These are phyloP conservation scores for Mythimna albipuncta DNA, from an alignment of 2,888 invertebrate species.

Conservation along the genomic window DNA sequence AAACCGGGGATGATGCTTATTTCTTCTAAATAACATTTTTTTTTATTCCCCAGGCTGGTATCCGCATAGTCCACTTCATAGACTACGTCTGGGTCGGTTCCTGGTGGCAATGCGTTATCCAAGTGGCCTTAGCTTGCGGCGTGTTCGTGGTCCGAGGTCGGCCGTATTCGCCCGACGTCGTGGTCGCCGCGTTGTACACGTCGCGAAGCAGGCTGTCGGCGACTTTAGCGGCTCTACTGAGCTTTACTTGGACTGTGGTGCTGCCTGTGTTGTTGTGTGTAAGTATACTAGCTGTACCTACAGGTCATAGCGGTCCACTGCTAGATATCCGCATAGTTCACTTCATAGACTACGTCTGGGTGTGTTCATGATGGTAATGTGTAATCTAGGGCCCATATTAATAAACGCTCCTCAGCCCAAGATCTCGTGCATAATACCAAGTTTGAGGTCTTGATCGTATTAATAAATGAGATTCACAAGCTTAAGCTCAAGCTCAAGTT, in stretches of 20 bases:
- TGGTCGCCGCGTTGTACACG: conserved; percentile 87
- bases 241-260: conserved; percentile 97
- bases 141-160: conserved; percentile 96
- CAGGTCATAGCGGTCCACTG: conserved; percentile 51
- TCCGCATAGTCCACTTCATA: conserved; percentile 95
- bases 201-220: conserved; percentile 77
- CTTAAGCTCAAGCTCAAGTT: too few relatives aligned
- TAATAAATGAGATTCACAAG: too few relatives aligned
- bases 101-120: conserved; percentile 96
- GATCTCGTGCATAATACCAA: too few relatives aligned
- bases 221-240: conserved; percentile 93
- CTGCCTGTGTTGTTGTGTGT: conserved; percentile 96
- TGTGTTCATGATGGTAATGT: conserved; percentile 97
- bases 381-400: conserved; percentile 88
- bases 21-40: neutral
- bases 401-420: too few relatives aligned
- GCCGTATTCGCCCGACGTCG: conserved; percentile 95
- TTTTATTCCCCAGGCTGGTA: conserved; percentile 91
- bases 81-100: conserved; percentile 96
- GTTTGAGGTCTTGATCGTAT: too few relatives aligned
- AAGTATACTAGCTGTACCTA: conserved; percentile 70
- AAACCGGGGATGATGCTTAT: neutral
- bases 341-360: conserved; percentile 95
- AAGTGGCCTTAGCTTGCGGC: conserved; percentile 94
- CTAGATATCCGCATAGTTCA: conserved; percentile 95